Conservation (phyloP, 2,113 vertebrate species). For the Tamias sibiricus region DNA sequence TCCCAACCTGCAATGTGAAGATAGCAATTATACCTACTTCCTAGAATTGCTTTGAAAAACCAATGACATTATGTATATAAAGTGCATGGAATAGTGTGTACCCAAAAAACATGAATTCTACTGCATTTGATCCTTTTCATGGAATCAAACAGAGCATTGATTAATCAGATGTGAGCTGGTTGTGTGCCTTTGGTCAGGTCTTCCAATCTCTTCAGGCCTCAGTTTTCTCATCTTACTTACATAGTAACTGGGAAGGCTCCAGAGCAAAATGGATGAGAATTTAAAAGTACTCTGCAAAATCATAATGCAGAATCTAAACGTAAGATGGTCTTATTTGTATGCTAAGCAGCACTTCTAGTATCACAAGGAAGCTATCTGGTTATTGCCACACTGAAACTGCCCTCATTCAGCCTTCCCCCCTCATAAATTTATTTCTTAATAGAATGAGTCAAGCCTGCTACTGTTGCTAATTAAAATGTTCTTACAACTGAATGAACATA, state of each 20-base stretch:
- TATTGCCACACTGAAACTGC: background rate
- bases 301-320: background rate
- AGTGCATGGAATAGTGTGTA: background rate
- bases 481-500: constrained; percentile 47
- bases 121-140: background rate
- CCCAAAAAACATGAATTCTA: background rate
- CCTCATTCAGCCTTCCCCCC: background rate
- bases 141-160: background rate
- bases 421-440: constrained; percentile 49
- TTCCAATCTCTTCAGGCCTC: background rate
- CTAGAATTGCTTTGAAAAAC: background rate
- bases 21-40: background rate
- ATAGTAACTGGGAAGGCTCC: background rate
- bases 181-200: background rate
- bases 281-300: background rate
- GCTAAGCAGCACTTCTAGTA: background rate
- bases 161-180: background rate
- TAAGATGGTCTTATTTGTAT: background rate
- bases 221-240: background rate
- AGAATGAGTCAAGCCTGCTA: constrained; percentile 50
- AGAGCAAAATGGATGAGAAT: background rate
- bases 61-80: background rate
- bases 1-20: background rate
- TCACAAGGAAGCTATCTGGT: background rate
- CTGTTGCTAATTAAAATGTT: constrained; percentile 54